Evolutionary conservation across 2,797 vertebrate genomes (phyloP), one percentile per base, ranked within the genome.

Genomic region (Triplophysa yarkandensis): DNA sequence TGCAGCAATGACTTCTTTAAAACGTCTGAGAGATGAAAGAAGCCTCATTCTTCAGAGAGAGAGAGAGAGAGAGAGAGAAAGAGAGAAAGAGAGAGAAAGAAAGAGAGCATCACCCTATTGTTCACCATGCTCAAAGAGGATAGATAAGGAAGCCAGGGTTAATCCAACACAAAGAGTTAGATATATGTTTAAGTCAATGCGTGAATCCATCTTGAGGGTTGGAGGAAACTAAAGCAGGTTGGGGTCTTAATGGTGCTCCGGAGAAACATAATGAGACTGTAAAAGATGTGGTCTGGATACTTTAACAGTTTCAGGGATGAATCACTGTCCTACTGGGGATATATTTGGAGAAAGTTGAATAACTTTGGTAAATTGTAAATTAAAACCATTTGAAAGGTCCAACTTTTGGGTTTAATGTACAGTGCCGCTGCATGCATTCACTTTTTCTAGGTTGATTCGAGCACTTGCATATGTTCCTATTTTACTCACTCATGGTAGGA

Each of bases 11-110:
- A 52, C 41, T 4, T 55, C 34, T 55, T 68, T 39, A 52, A 19
- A 43, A 72, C 34, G 54, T n/a, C 5, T 60, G 68, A 66, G 14
- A 43, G 5, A 60, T 52, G 50, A 41, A 78, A 54, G 44, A 63
- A 27, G 5, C 3, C 48, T 68, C 16, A 6, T 36, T 25, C 28
- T 34, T 63, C 39, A 19, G 34, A 60, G 55, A n/a, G n/a, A n/a
- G n/a, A n/a, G n/a, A n/a, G n/a, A n/a, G n/a, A n/a, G n/a, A n/a
- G n/a, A n/a, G n/a, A n/a, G n/a, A n/a, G n/a, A n/a, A n/a, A n/a
- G n/a, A n/a, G n/a, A n/a, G 36, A 39, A 39, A 11, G 36, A n/a
- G n/a, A n/a, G n/a, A n/a, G n/a, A 61, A 63, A 36, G 57, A 39
- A 3, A 60, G 57, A 52, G 21, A 27, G 39, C 39, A 50, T 27